Percentiles rank a stretch among this genome's conserved stretches.
phyloP scores from a whole-genome alignment of 2,797 vertebrate genomes.

The Epinephelus malabaricus region DNA sequence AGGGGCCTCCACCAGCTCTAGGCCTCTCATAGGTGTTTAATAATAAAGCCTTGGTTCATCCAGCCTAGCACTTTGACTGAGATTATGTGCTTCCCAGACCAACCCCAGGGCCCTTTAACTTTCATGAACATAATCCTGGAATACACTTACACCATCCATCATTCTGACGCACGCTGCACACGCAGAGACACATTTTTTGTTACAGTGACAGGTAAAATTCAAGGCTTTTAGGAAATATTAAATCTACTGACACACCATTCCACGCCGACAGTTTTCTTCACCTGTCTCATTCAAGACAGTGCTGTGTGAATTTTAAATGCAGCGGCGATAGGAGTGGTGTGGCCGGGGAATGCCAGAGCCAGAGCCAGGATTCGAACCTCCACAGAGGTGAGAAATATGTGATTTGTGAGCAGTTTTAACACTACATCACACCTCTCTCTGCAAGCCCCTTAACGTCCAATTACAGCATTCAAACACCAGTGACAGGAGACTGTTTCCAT shows the following conservation, averaged over 20 bases:
- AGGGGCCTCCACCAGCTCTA: constrained; percentile 65
- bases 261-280: constrained; percentile 54
- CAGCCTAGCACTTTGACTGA: constrained; percentile 75
- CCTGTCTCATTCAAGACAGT: constrained; percentile 55
- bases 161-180: constrained; percentile 66
- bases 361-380: constrained; percentile 54
- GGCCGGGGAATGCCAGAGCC: constrained; percentile 22
- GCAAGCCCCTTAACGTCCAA: constrained; percentile 78
- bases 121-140: constrained; percentile 84
- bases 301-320: constrained; percentile 33
- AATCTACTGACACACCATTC: constrained; percentile 41
- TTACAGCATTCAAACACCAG: constrained; percentile 70
- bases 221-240: constrained; percentile 67
- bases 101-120: constrained; percentile 81
- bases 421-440: constrained; percentile 76
- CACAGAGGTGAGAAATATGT: constrained; percentile 72
- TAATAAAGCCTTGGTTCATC: constrained; percentile 84
- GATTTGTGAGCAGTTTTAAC: constrained; percentile 75
- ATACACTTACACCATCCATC: constrained; percentile 80
- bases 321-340: constrained; percentile 1
- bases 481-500: constrained; percentile 74
- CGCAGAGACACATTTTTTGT: constrained; percentile 51
- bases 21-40: constrained; percentile 85
- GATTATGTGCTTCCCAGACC: constrained; percentile 84
- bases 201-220: constrained; percentile 69